Evolutionary conservation across 2,113 vertebrate genomes (phyloP).

Genomic region (Microtus richardsoni): DNA sequence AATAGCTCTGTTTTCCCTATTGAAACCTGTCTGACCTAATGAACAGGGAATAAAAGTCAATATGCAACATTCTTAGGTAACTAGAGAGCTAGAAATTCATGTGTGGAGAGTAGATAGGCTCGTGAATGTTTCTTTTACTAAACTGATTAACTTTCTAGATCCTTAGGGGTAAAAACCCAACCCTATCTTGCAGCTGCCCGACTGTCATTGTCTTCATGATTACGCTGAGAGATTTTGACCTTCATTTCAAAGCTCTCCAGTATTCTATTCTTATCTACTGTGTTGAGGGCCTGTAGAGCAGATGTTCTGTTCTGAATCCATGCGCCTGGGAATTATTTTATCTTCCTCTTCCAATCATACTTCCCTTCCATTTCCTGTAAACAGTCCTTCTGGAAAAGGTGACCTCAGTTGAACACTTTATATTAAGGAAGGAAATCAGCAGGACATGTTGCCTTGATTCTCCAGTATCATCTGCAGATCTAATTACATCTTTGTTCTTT

Average conservation of each 20-base stretch:
- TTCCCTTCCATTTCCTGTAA: neutral
- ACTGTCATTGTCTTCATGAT: conserved; percentile 12
- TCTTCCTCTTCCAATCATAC: conserved; percentile 26
- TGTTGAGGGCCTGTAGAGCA: conserved; percentile 62
- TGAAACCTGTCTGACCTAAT: neutral
- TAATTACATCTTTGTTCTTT: neutral
- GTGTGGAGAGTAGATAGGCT: neutral
- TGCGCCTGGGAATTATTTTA: conserved; percentile 54
- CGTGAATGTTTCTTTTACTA: neutral
- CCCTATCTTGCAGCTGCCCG: neutral
- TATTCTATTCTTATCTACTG: neutral
- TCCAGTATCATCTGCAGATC: neutral
- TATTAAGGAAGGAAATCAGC: neutral
- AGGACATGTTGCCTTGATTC: neutral
- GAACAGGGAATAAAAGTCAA: neutral
- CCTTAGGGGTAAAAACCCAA: neutral
- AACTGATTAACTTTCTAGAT: neutral
- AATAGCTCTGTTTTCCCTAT: neutral
- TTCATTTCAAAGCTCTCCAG: conserved; percentile 32
- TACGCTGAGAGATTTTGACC: neutral
- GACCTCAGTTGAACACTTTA: neutral
- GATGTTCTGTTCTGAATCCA: conserved; percentile 64
- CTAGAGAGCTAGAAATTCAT: neutral
- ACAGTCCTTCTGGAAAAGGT: neutral
- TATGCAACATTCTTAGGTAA: neutral